Conservation (phyloP, 2,113 vertebrate species). For the Chloroceryle aenea region DNA sequence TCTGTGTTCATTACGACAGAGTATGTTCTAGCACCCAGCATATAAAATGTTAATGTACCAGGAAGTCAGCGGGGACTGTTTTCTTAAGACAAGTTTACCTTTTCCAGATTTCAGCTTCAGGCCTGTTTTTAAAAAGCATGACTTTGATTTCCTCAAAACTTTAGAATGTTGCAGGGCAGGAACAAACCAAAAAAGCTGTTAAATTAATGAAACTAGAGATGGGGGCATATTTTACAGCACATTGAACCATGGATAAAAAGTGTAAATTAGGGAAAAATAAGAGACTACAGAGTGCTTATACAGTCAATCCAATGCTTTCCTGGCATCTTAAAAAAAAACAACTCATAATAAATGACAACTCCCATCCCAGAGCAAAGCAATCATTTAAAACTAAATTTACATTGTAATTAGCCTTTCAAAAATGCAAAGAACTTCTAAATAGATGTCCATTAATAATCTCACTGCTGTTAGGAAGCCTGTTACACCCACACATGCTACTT, state of each 20-base stretch:
- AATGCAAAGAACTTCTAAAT: constrained; percentile 80
- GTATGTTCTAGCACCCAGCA: not conserved
- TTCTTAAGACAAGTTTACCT: not conserved
- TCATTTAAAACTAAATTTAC: constrained; percentile 84
- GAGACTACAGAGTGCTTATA: constrained; percentile 7
- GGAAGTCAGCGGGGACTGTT: not conserved
- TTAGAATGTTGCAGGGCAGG: not conserved
- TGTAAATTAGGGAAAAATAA: constrained; percentile 36
- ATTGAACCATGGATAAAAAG: not conserved
- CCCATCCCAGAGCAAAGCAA: constrained; percentile 74
- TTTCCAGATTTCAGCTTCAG: not conserved
- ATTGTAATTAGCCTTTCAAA: constrained; percentile 84
- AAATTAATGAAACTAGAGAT: not conserved
- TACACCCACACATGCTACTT: constrained; percentile 79
- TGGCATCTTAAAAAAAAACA: constrained; percentile 19
- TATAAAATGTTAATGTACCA: not conserved
- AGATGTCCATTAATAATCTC: constrained; percentile 83
- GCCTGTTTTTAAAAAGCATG: not conserved
- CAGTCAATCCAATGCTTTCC: constrained; percentile 53
- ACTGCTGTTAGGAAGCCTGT: constrained; percentile 72
- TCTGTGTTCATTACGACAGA: not conserved
- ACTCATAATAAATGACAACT: constrained; percentile 74
- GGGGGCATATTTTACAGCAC: not conserved
- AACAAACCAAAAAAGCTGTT: not conserved
- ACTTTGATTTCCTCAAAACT: not conserved